Evolutionary conservation across 2,888 invertebrate species (phyloP).

Genomic region (Melipona beecheii): DNA sequence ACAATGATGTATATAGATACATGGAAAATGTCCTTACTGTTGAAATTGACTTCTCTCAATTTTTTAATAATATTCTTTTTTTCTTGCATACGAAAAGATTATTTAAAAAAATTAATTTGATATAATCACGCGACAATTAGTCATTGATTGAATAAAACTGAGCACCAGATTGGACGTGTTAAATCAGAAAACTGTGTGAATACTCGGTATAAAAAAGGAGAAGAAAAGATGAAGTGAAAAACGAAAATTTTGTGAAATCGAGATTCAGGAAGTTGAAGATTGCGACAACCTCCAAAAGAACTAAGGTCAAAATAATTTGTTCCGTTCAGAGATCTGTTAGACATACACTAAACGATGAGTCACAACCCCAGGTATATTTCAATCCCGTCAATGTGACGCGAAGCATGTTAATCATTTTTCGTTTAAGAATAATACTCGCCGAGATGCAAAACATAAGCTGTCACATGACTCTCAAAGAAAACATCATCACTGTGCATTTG

Average conservation of each 20-base stretch:
- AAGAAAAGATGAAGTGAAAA: neutral
- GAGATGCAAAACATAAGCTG: neutral
- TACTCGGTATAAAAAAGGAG: too few species aligned
- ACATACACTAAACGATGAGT: constrained; percentile 38
- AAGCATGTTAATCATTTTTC: constrained; percentile 22
- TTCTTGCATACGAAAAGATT: too few species aligned
- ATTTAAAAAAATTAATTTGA: too few species aligned
- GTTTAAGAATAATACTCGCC: neutral
- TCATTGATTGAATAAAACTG: too few species aligned
- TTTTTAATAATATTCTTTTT: too few species aligned
- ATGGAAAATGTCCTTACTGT: too few species aligned
- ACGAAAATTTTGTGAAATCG: neutral
- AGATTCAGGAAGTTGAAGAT: neutral
- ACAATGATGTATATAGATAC: too few species aligned
- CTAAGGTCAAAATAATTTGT: constrained; percentile 11
- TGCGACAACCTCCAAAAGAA: constrained; percentile 2
- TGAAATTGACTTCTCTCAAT: too few species aligned
- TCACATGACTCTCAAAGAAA: neutral
- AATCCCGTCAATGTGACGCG: neutral
- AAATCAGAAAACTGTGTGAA: neutral
- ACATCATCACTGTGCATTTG: neutral
- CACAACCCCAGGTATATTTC: constrained; percentile 21
- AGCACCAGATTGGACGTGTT: too few species aligned
- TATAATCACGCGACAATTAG: too few species aligned
- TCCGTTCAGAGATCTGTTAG: neutral